These are phyloP conservation scores for Seriola dumerili DNA, from an alignment of 2,113 vertebrate species.

Conservation along the genomic window DNA sequence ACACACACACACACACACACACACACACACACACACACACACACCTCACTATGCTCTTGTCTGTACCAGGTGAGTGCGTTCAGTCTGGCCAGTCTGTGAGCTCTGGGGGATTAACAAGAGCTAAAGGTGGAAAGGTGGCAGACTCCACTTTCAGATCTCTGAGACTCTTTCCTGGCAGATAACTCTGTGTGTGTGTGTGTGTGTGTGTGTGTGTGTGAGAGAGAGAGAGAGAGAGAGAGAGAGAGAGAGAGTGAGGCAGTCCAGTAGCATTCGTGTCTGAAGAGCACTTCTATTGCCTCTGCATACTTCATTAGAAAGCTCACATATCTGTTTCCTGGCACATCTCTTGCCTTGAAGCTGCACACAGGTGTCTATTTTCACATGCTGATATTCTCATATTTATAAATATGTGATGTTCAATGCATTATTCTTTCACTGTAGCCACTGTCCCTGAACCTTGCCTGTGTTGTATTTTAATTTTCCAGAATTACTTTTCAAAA, in stretches of 20 bases:
- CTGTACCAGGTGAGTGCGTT: slow-evolving; percentile 20
- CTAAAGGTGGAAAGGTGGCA: slow-evolving; percentile 28
- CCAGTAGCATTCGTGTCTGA: slow-evolving; percentile 23
- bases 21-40: background rate
- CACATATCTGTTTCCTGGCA: background rate
- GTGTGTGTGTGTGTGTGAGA: background rate
- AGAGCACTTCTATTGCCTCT: background rate
- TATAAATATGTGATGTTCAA: background rate
- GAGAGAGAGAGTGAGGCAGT: background rate
- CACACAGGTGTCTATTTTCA: background rate
- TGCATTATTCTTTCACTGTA: background rate
- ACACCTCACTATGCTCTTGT: slow-evolving; percentile 16
- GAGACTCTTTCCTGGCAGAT: slow-evolving; percentile 33
- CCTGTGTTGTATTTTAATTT: background rate
- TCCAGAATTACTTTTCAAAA: background rate
- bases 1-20: background rate
- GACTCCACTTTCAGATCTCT: slow-evolving; percentile 43
- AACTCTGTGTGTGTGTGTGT: slow-evolving; percentile 22
- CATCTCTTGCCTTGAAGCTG: background rate
- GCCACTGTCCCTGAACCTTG: too few relatives aligned
- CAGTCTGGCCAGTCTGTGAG: slow-evolving; percentile 34
- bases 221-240: background rate
- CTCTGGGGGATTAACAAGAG: slow-evolving; percentile 53
- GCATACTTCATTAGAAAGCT: background rate
- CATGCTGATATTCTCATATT: background rate